These are phyloP conservation scores for Physella acuta DNA, from an alignment of 1,140 invertebrate genomes.

Conservation along the genomic window DNA sequence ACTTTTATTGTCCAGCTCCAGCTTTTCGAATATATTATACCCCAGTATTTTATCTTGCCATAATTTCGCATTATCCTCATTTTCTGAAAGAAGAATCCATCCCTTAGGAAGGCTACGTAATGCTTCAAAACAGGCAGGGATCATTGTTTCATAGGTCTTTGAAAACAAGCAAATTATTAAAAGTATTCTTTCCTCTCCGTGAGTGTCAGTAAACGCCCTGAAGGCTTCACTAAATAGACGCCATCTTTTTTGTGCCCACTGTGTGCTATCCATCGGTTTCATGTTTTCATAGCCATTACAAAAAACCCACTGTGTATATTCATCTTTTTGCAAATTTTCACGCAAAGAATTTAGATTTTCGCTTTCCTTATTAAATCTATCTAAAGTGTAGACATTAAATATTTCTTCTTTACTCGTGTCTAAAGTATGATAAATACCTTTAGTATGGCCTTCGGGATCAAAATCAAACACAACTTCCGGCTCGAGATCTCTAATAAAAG, in stretches of 20 bases:
- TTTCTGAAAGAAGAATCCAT: conserved; percentile 34
- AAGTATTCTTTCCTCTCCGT: conserved; percentile 37
- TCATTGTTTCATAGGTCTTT: conserved; percentile 31
- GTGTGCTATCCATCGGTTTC: conserved; percentile 21
- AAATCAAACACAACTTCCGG: conserved; percentile 39
- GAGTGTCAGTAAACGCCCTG: conserved; percentile 30
- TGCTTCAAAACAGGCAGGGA: conserved; percentile 30
- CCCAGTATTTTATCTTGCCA: conserved; percentile 28
- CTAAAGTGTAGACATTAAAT: conserved; percentile 31
- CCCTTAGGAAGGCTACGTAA: conserved; percentile 29
- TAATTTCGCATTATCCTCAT: conserved; percentile 25
- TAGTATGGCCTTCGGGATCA: conserved; percentile 27
- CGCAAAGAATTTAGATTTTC: conserved; percentile 21
- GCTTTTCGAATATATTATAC: conserved; percentile 26
- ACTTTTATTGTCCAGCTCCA: conserved; percentile 19
- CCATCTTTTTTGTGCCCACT: conserved; percentile 41
- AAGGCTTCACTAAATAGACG: conserved; percentile 39
- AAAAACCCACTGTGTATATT: conserved; percentile 37
- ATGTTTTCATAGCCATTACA: conserved; percentile 38
- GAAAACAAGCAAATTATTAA: conserved; percentile 36
- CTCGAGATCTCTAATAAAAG: conserved; percentile 33
- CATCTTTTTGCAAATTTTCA: conserved; percentile 28
- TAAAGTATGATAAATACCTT: conserved; percentile 35
- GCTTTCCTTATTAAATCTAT: conserved; percentile 33
- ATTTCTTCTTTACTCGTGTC: conserved; percentile 28